Base-by-base conservation (phyloP, 2,113 vertebrate species). In the Uria lomvia region DNA sequence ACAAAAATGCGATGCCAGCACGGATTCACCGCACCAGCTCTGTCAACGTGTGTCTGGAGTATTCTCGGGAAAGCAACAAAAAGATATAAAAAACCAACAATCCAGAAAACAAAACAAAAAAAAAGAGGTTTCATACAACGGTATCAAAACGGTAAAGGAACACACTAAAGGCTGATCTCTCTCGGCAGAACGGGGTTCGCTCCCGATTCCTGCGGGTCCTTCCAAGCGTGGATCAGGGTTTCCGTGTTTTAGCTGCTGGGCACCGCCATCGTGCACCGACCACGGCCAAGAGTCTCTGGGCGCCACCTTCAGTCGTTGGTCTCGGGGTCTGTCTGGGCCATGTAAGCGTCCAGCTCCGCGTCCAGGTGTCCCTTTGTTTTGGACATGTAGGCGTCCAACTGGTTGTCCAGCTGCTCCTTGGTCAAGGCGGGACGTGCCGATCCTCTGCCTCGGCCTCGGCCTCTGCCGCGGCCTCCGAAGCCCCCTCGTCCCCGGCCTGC, bases 331-430 rank as follows among this genome's bases (percentile, higher is more conserved):
- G 99, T 99, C 94, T 99, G 99, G 20, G 99, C 99, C 99, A 99
- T 99, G 98, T 99, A 99, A 2, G 99, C 99, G 27, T 99, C 99
- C 95, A 99, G 98, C 97, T 99, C 99, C 0, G 99, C 99, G 4
- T 99, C 99, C 90, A 99, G 98, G 95, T 99, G 99, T 78, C 99
- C 99, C 96, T 99, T 99, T 12, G 99, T 99, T 95, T 99, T 99
- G 8, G 99, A 99, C 99, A 99, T 99, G 98, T 99, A 99, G 3
- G 99, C 99, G 9, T 99, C 99, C 68, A 99, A 95, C 70, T 99
- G 99, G 98, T 99, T 99, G 98, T 99, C 99, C 91, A 99, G 98
- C 97, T 99, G 99, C 88, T 99, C 99, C 30, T 99, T 98, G 92
- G 99, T 99, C 55, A 99, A 96, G 0, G 92, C 87, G 0, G 99